phyloP scores from a whole-genome alignment of 2,888 invertebrate species.

The Orthosia gothica region DNA sequence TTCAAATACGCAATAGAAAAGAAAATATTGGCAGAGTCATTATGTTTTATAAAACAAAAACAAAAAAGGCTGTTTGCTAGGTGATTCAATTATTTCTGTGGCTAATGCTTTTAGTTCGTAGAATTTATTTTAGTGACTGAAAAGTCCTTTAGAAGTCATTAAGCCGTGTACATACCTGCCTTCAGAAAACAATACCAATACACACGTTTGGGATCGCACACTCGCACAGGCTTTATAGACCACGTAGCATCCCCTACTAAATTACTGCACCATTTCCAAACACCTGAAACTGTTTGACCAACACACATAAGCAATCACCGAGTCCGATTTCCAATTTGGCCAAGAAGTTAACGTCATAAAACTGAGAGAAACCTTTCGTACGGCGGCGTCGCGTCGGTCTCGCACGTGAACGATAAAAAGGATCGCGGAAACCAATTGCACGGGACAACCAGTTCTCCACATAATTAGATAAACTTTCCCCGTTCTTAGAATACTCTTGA shows the following conservation, averaged over 20 bases:
- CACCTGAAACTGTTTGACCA: slow-evolving; percentile 60
- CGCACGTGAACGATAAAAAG: slow-evolving; percentile 66
- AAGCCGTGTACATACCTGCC: not conserved
- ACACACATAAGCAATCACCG: slow-evolving; percentile 63
- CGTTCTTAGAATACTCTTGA: slow-evolving; percentile 59
- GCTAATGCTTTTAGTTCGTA: slow-evolving; percentile 51
- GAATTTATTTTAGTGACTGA: slow-evolving; percentile 33
- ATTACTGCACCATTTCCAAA: slow-evolving; percentile 56
- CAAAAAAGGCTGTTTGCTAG: slow-evolving; percentile 29
- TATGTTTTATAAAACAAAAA: slow-evolving; percentile 31
- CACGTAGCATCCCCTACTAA: slow-evolving; percentile 43
- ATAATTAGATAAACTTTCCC: slow-evolving; percentile 66
- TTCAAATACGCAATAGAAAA: slow-evolving; percentile 25
- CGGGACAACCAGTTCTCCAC: slow-evolving; percentile 61
- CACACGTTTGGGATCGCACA: not conserved
- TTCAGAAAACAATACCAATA: slow-evolving; percentile 5
- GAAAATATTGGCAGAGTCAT: slow-evolving; percentile 43
- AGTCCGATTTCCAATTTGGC: slow-evolving; percentile 64
- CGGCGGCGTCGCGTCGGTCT: slow-evolving; percentile 13
- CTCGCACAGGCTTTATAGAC: slow-evolving; percentile 10
- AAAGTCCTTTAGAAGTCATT: slow-evolving; percentile 40
- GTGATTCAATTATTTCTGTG: slow-evolving; percentile 49
- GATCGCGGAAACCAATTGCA: slow-evolving; percentile 62
- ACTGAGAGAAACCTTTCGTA: slow-evolving; percentile 54
- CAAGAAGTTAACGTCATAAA: slow-evolving; percentile 65